Base-by-base conservation (phyloP, 2,797 vertebrate genomes). In the Neosalanx taihuensis region DNA sequence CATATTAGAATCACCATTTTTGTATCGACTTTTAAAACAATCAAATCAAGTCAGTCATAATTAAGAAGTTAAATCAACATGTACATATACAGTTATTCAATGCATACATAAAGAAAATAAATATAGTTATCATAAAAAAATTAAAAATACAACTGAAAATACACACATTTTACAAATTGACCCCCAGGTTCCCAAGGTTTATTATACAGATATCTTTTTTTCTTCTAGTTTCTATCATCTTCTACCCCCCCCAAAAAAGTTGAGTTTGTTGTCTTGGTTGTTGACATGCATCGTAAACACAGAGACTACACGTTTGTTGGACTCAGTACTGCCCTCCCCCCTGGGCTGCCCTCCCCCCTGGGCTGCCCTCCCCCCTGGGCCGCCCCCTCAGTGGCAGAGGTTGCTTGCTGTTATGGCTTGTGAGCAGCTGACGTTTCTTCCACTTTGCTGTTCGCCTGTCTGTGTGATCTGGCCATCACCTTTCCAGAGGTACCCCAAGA, bases 91-190 rank as follows among this genome's bases (percentile, higher is more conserved):
- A 85, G 84, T 89, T 92, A 92, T 93, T 89, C 91, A 90, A 91
- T 91, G 92, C 91, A 89, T 90, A 94, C 90, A 88, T 90, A 90
- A 92, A 86, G 83, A 91, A 92, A 93, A 93, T 89, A 92, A 92
- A 91, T 85, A 86, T 90, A 91, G 83, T 90, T 89, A 88, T 93
- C 76, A 88, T 93, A 93, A 92, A 93, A 93, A 93, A 92, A 90
- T 90, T 81, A 92, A 88, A 92, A 92, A 90, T 89, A 89, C 90
- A 93, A 94, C 92, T 89, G 85, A 93, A 93, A 93, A 90, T 92
- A 92, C 93, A 92, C 91, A 93, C 91, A 89, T 92, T 93, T 92
- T 93, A 93, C 91, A 94, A 93, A 94, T 91, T 89, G 88, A 86
- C 88, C 89, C 90, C 88, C 83, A 87, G 84, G 88, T 86, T 86